Conservation (phyloP, 2,888 invertebrate genomes). For the Aleiodes leptofemur region DNA sequence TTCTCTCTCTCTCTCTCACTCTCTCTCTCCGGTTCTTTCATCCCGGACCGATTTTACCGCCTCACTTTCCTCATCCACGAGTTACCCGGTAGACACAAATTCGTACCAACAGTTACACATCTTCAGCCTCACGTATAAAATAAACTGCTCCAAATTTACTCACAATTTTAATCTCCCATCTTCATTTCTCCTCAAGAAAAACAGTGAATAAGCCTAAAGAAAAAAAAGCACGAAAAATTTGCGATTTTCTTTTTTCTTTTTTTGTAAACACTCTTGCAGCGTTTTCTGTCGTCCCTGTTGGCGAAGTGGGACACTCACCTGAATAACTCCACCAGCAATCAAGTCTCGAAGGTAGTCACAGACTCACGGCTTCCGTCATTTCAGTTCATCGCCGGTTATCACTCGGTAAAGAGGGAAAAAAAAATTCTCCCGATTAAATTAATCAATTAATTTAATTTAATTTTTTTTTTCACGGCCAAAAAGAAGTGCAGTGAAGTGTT, state of each 20-base stretch:
- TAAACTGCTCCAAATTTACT: not conserved
- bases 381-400: slow-evolving; percentile 63
- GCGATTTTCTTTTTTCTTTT: slow-evolving; percentile 8
- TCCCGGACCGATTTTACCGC: slow-evolving; percentile 8
- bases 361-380: slow-evolving; percentile 53
- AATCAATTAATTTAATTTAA: slow-evolving; percentile 3
- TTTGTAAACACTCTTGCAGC: not conserved
- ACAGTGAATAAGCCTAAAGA: too few relatives aligned
- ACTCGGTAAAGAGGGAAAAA: slow-evolving; percentile 54
- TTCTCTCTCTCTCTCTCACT: slow-evolving; percentile 2
- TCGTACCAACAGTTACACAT: slow-evolving; percentile 14
- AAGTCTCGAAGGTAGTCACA: slow-evolving; percentile 59
- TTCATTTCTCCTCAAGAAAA: not conserved
- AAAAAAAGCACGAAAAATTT: not conserved
- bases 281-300: slow-evolving; percentile 39
- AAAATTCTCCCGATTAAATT: not conserved
- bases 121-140: not conserved
- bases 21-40: slow-evolving; percentile 30
- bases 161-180: not conserved
- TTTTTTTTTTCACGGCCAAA: not conserved
- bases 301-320: slow-evolving; percentile 71
- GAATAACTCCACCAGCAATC: slow-evolving; percentile 69
- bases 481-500: too few relatives aligned
- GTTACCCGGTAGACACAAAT: slow-evolving; percentile 23
- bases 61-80: slow-evolving; percentile 17